Evolutionary conservation across 1,140 invertebrate species (phyloP), one percentile per base, ranked within the genome.

Genomic region (Stegodyphus mimosarum): DNA sequence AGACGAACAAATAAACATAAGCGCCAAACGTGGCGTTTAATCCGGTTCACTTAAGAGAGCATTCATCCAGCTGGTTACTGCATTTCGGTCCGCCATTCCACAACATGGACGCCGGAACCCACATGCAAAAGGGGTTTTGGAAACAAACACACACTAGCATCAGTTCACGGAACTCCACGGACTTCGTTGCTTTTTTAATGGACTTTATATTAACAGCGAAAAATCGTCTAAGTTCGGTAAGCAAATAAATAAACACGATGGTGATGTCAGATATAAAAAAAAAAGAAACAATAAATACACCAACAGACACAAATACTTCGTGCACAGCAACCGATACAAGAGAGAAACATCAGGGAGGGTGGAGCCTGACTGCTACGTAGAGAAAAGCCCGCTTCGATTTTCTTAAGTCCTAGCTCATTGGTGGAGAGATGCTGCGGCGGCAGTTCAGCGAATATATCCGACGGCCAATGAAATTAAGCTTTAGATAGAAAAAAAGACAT

Each of bases 21-120:
- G 18, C 79, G 51, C 55, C 17, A 11, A 17, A 11, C 33, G 33
- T 55, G 18, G 53, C 66, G 13, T 66, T 83, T 76, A 84, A 76
- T 84, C 81, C 64, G 81, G 81, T 49, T 74, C 73, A 60, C 73
- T 84, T 11, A 84, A 48, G 33, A 75, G 48, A 63, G 51, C 33
- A 70, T 49, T 76, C 18, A 73, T 49, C 55, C 73, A 84, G 79
- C 70, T 73, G 70, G 69, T 53, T 55, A 18, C 13, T 11, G 11
- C 48, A 63, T 11, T n/a, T 60, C 80, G 69, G 13, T 52, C 73
- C 63, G 71, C 66, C 81, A 84, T 84, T 75, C 72, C 72, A 67
- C 71, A 84, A 84, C 81, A 84, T 84, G 81, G 81, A 84, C 72
- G 72, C 63, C 60, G 63, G 52, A 76, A 17, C 81, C 72, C 81